These are phyloP conservation scores for Eulithis testata DNA, from an alignment of 2,888 invertebrate species.

Conservation along the genomic window DNA sequence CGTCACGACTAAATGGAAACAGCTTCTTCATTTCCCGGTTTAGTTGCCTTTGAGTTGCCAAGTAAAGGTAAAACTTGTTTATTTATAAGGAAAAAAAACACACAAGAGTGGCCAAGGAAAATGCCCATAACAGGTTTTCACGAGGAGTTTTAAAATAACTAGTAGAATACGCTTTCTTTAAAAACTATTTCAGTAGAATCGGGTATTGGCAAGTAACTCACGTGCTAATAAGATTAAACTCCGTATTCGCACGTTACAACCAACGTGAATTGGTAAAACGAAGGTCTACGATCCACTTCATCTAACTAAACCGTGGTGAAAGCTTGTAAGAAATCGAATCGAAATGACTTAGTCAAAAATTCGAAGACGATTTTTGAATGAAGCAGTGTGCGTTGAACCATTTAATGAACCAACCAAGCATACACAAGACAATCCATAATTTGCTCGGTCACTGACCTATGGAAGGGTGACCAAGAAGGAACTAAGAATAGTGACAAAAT, in stretches of 20 bases:
- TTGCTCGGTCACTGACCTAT: neutral
- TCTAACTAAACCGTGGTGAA: too few relatives aligned
- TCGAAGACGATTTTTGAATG: neutral
- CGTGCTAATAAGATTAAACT: constrained; percentile 11
- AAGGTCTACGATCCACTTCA: too few relatives aligned
- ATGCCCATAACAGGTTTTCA: too few relatives aligned
- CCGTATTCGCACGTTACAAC: constrained; percentile 3
- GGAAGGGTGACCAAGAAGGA: neutral
- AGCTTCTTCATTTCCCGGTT: too few relatives aligned
- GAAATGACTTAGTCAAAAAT: neutral
- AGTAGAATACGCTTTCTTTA: too few relatives aligned
- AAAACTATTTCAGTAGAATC: too few relatives aligned
- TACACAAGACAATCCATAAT: neutral
- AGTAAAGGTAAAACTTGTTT: too few relatives aligned
- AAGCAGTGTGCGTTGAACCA: neutral
- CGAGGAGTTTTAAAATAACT: too few relatives aligned
- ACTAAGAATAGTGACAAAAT: neutral
- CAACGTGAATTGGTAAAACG: constrained; percentile 1
- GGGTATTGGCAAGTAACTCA: neutral
- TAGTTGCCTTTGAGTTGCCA: too few relatives aligned
- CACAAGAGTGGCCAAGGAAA: too few relatives aligned
- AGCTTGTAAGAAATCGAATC: too few relatives aligned
- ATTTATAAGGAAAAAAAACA: neutral
- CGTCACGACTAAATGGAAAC: too few relatives aligned
- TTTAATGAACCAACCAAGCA: neutral